phyloP scores from a whole-genome alignment of 2,113 vertebrate species.

The Lonchura striata region DNA sequence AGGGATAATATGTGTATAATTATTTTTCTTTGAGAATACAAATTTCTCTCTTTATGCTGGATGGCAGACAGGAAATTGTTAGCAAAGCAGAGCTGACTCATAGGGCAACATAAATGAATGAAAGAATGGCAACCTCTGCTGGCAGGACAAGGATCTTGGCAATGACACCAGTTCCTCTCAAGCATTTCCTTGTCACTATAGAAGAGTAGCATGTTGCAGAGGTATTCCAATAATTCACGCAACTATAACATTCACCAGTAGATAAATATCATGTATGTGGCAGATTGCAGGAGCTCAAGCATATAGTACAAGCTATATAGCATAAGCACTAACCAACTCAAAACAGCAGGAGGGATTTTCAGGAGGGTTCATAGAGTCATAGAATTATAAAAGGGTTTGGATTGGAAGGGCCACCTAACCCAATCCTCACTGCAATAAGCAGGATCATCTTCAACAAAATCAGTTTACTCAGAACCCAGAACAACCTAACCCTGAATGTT shows the following conservation, averaged over 20 bases:
- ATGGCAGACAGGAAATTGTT: background rate
- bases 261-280: background rate
- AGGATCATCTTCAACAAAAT: background rate
- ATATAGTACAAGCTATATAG: background rate
- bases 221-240: background rate
- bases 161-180: background rate
- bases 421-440: accelerated
- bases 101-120: background rate
- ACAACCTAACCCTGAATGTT: background rate
- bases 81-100: background rate
- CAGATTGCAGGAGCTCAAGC: background rate
- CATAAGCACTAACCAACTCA: background rate
- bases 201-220: background rate
- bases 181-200: background rate
- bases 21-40: background rate
- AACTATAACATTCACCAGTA: too few species aligned
- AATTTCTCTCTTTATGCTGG: background rate
- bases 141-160: background rate
- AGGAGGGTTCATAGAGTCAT: background rate
- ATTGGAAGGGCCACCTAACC: background rate
- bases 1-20: background rate
- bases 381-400: background rate
- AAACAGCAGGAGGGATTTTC: background rate
- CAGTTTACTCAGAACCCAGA: background rate
- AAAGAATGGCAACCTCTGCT: background rate